Percentiles rank a stretch among this genome's conserved stretches.
phyloP scores from a whole-genome alignment of 2,797 vertebrate species.

The Microhierax caerulescens region DNA sequence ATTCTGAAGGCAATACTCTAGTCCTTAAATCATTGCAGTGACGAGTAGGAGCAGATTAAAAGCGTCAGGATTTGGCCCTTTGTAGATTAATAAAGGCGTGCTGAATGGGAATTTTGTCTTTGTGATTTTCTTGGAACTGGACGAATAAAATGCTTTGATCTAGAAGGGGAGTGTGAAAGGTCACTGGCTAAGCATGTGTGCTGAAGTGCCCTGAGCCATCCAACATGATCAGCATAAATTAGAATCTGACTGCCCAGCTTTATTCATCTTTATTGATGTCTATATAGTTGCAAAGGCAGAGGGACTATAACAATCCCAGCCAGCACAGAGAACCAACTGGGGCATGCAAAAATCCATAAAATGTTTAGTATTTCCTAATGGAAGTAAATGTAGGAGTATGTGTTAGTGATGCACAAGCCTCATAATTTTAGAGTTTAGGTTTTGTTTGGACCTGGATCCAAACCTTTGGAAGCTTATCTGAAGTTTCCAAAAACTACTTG shows the following conservation, averaged over 20 bases:
- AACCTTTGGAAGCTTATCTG: constrained; percentile 34
- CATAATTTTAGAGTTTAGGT: neutral
- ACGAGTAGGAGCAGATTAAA: constrained; percentile 11
- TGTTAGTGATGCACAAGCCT: neutral
- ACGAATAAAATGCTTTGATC: constrained; percentile 54
- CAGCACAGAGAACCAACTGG: neutral
- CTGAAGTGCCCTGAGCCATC: constrained; percentile 55
- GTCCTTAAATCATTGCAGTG: neutral
- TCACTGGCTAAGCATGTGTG: constrained; percentile 52
- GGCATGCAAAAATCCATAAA: constrained; percentile 40
- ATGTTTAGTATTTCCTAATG: constrained; percentile 20
- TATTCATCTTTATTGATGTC: constrained; percentile 58
- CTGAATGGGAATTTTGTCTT: constrained; percentile 64
- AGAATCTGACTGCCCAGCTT: constrained; percentile 55
- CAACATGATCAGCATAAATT: constrained; percentile 58
- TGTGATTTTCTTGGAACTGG: constrained; percentile 59
- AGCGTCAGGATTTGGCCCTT: constrained; percentile 14
- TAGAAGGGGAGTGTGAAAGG: constrained; percentile 52
- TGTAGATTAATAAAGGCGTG: constrained; percentile 34
- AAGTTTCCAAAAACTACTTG: constrained; percentile 26
- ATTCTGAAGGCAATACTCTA: neutral
- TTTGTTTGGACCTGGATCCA: constrained; percentile 46
- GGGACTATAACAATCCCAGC: neutral
- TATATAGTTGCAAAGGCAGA: constrained; percentile 35
- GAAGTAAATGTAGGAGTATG: neutral